Conservation (phyloP, 1,140 invertebrate genomes). For the Leptopilina boulardi region DNA sequence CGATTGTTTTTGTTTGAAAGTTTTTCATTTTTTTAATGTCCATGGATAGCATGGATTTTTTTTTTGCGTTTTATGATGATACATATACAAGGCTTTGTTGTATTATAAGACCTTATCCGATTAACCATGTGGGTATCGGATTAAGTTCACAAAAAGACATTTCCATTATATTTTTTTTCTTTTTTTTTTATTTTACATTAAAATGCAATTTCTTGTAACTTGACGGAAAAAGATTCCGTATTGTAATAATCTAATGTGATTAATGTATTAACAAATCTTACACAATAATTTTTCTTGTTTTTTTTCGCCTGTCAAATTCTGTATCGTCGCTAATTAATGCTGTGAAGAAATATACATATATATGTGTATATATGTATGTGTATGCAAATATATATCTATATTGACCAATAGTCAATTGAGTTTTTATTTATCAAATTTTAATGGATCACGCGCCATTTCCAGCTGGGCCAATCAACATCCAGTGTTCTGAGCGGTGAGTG, state of each 20-base stretch:
- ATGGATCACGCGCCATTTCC: too few relatives aligned
- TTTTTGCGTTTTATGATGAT: slow-evolving; percentile 45
- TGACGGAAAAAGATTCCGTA: slow-evolving; percentile 51
- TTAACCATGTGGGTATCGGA: slow-evolving; percentile 37
- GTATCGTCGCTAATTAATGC: slow-evolving; percentile 67
- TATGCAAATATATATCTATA: slow-evolving; percentile 48
- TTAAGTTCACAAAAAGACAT: slow-evolving; percentile 52
- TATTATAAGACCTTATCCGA: slow-evolving; percentile 43
- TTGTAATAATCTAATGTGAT: slow-evolving; percentile 65
- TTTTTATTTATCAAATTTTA: too few relatives aligned
- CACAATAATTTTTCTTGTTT: slow-evolving; percentile 56
- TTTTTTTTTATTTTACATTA: slow-evolving; percentile 37
- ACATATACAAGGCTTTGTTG: slow-evolving; percentile 41
- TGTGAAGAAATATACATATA: slow-evolving; percentile 67
- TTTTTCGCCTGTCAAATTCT: slow-evolving; percentile 65
- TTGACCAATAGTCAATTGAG: neutral
- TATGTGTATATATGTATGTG: slow-evolving; percentile 62
- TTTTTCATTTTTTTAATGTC: slow-evolving; percentile 20
- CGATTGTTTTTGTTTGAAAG: slow-evolving; percentile 50
- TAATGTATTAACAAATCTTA: slow-evolving; percentile 70
- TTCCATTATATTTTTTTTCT: slow-evolving; percentile 53
- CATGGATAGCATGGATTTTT: slow-evolving; percentile 43
- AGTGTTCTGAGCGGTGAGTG: too few relatives aligned
- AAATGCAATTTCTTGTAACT: slow-evolving; percentile 58
- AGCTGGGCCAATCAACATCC: too few relatives aligned